Evolutionary conservation across 1,140 invertebrate genomes (phyloP), one percentile per base, ranked within the genome.

Genomic region (Hyphantria cunea): DNA sequence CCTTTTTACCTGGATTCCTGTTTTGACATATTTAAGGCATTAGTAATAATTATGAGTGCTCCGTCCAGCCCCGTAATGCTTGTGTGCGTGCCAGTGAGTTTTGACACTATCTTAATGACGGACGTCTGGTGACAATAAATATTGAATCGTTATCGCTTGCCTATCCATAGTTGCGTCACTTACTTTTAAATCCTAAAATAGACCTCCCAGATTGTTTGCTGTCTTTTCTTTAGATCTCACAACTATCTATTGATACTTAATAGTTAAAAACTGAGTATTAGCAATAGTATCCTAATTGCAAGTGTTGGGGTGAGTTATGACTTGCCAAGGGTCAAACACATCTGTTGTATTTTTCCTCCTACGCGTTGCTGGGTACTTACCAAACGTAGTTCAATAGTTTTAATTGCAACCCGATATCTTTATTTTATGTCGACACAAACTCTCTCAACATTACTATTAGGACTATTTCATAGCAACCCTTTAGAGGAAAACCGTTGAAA

Each of bases 11-110:
- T 90, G 86, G 84, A 89, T 89, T 89, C 86, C 84, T 90, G 88
- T 90, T 90, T 90, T 90, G 88, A 90, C 88, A 90, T 90, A 90
- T 90, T 88, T 87, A 90, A 90, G 88, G 86, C 86, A 90, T 90
- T 90, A 90, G 86, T 90, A 90, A 90, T 89, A 90, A 89, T 90
- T 90, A 90, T 90, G 86, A 90, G 84, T 89, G 81, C 84, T 81
- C 70, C 74, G 68, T 69, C 69, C 67, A 67, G 70, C 67, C 74
- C 72, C 58, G 76, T 81, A 84, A 82, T 62, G 64, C 65, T 52
- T 49, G 66, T 68, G 82, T 83, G 81, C 79, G 82, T 68, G 81
- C 81, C 80, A 83, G 78, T 81, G 56, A 89, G 79, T 88, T 90
- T 89, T 90, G 88, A 89, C 86, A 87, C 88, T 90, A 90, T 90